Percentiles rank a stretch among this genome's conserved stretches.
These are phyloP conservation scores for Carassius auratus DNA, from an alignment of 2,113 vertebrate species.

Conservation along the genomic window DNA sequence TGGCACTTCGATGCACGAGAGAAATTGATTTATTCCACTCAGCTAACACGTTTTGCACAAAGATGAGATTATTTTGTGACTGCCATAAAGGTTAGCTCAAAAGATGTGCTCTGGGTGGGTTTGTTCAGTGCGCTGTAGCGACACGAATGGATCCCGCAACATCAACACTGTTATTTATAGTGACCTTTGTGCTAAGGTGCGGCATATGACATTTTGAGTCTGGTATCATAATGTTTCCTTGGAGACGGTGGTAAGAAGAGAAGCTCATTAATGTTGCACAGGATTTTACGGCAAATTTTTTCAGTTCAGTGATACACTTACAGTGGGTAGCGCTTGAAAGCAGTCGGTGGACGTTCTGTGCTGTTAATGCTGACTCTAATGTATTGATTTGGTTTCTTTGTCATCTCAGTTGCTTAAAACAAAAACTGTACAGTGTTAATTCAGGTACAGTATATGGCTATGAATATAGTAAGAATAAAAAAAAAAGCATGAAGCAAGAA, in stretches of 20 bases:
- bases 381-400: constrained; percentile 51
- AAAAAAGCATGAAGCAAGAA: background rate
- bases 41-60: background rate
- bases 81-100: background rate
- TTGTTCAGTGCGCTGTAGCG: background rate
- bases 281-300: background rate
- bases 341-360: constrained; percentile 41
- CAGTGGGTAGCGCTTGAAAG: constrained; percentile 31
- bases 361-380: constrained; percentile 47
- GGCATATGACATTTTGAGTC: constrained; percentile 47
- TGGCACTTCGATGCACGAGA: background rate
- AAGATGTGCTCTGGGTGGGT: constrained; percentile 29
- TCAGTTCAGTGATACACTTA: constrained; percentile 48
- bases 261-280: constrained; percentile 53
- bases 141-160: constrained; percentile 7
- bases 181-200: constrained; percentile 39
- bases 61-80: constrained; percentile 31
- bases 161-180: constrained; percentile 43
- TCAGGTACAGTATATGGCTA: background rate
- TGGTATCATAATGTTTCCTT: constrained; percentile 38
- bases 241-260: constrained; percentile 45
- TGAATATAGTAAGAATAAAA: background rate
- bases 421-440: background rate
- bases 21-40: constrained; percentile 37
- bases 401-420: constrained; percentile 21